phyloP scores from a whole-genome alignment of 2,888 invertebrate genomes.

The Odontomyia ornata region DNA sequence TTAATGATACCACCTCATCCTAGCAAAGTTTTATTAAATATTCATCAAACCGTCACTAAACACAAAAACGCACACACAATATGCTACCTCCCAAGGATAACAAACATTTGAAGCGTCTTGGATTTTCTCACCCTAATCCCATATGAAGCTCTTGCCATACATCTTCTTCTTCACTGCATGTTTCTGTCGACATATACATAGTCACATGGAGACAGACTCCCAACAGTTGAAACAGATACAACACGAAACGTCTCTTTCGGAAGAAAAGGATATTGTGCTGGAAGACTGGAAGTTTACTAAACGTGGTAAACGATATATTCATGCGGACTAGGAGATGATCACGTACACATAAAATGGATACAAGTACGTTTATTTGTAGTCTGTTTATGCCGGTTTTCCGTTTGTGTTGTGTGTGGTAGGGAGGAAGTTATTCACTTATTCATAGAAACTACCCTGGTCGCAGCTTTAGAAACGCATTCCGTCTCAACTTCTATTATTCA shows the following conservation, averaged over 20 bases:
- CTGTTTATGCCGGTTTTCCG: slow-evolving; percentile 1
- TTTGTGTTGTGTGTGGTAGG: neutral
- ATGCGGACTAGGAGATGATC: slow-evolving; percentile 5
- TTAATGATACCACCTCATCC: neutral
- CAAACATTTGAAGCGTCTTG: neutral
- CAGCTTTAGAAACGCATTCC: neutral
- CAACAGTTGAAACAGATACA: too few species aligned
- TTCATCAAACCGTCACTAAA: neutral
- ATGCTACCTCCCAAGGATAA: neutral
- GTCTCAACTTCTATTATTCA: slow-evolving; percentile 19
- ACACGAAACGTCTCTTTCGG: too few species aligned
- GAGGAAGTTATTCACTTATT: slow-evolving; percentile 11
- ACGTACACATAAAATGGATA: slow-evolving; percentile 8
- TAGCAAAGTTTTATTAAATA: neutral
- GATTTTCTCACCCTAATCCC: neutral
- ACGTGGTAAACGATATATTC: slow-evolving; percentile 20
- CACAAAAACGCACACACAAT: neutral
- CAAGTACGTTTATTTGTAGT: neutral
- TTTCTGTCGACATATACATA: neutral
- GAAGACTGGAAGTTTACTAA: neutral
- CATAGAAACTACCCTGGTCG: neutral
- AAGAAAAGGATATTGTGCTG: neutral
- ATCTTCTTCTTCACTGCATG: too few species aligned
- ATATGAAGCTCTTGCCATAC: neutral
- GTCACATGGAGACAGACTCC: neutral